Conservation (phyloP, 2,113 vertebrate genomes). For the Diphyllodes magnificus region DNA sequence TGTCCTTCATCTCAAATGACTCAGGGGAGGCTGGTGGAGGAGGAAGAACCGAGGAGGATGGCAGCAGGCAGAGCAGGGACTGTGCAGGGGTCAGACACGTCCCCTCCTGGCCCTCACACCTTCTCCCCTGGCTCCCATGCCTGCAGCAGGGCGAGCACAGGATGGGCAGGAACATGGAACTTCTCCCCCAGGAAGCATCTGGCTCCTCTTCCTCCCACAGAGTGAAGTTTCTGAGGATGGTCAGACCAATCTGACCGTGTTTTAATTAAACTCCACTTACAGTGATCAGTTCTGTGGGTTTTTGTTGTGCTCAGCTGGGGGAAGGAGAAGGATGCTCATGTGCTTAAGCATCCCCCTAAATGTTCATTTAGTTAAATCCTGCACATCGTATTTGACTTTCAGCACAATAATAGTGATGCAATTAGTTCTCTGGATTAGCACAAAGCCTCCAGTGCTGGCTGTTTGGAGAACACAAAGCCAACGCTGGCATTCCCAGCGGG, state of each 20-base stretch:
- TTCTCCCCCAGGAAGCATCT: rapidly evolving
- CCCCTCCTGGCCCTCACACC: not conserved
- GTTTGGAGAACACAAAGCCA: not conserved
- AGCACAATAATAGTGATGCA: not conserved
- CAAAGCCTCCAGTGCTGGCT: not conserved
- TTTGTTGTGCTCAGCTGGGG: not conserved
- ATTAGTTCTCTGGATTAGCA: not conserved
- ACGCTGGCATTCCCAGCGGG: not conserved
- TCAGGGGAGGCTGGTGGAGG: rapidly evolving
- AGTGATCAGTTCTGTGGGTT: not conserved
- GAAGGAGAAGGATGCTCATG: not conserved
- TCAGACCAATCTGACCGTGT: rapidly evolving
- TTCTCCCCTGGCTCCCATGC: rapidly evolving
- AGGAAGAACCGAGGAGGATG: rapidly evolving
- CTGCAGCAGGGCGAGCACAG: not conserved
- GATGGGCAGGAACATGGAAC: rapidly evolving
- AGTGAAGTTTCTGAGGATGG: rapidly evolving
- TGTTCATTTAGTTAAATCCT: not conserved
- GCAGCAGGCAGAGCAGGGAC: not conserved
- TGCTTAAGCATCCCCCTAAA: not conserved
- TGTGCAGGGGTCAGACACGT: not conserved
- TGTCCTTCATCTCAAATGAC: rapidly evolving
- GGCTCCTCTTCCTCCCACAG: not conserved
- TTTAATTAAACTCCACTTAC: not conserved
- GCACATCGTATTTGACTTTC: not conserved